Evolutionary conservation across 1,140 invertebrate species (phyloP).

Genomic region (Theocolax elegans): DNA sequence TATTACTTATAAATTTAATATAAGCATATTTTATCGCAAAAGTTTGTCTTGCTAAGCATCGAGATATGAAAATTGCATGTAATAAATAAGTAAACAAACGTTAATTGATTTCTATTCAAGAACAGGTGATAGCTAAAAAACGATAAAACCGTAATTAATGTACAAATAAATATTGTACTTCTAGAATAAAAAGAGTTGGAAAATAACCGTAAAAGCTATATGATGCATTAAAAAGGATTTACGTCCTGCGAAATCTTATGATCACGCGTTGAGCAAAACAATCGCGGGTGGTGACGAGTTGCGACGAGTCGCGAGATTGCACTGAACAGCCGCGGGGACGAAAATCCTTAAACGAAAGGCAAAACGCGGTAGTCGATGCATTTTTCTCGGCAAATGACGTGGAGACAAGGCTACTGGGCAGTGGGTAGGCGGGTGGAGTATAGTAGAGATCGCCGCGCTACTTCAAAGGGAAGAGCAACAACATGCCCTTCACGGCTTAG

Average conservation of each 20-base stretch:
- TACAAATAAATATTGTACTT: too few relatives aligned
- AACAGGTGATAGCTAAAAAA: too few relatives aligned
- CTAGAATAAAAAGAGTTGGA: not conserved
- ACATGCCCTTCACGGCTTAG: constrained; percentile 20
- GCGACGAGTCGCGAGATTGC: not conserved
- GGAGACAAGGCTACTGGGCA: not conserved
- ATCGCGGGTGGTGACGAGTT: constrained; percentile 23
- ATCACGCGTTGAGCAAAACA: constrained; percentile 22
- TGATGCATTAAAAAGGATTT: not conserved
- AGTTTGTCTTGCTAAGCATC: too few relatives aligned
- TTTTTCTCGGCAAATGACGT: constrained; percentile 27
- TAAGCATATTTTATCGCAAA: too few relatives aligned
- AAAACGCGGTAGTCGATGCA: constrained; percentile 6
- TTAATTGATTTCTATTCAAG: too few relatives aligned
- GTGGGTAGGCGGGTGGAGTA: not conserved
- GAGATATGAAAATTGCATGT: too few relatives aligned
- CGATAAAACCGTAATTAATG: too few relatives aligned
- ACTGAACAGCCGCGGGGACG: not conserved
- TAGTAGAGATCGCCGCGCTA: constrained; percentile 3
- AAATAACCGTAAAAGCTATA: not conserved
- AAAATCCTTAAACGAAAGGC: not conserved
- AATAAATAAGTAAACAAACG: too few relatives aligned
- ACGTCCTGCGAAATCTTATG: constrained; percentile 9
- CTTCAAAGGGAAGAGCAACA: constrained; percentile 29
- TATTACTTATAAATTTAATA: too few relatives aligned